Conservation (phyloP, 1,140 invertebrate genomes). For the Scaptomyza pallida region DNA sequence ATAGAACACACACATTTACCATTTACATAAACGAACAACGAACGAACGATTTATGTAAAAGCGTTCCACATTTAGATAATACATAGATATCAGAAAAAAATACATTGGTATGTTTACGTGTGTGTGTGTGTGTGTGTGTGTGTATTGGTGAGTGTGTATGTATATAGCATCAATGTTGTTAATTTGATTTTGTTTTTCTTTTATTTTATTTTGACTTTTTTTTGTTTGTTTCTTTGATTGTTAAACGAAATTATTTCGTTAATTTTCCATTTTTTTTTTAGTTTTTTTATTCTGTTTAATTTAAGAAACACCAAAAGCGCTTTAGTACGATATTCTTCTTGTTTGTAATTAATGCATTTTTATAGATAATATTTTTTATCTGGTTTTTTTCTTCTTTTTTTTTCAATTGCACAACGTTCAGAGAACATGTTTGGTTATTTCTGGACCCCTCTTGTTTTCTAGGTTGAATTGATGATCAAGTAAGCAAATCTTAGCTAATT, state of each 20-base stretch:
- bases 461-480: constrained; percentile 48
- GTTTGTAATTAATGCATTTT: constrained; percentile 69
- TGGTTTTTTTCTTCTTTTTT: constrained; percentile 34
- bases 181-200: constrained; percentile 56
- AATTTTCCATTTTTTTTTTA: constrained; percentile 34
- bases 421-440: constrained; percentile 54
- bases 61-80: constrained; percentile 84
- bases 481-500: constrained; percentile 25
- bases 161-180: constrained; percentile 60
- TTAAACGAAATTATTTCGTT: constrained; percentile 39
- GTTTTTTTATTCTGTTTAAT: constrained; percentile 49
- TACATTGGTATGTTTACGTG: constrained; percentile 47
- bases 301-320: constrained; percentile 79
- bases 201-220: constrained; percentile 26
- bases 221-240: constrained; percentile 24
- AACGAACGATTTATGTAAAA: constrained; percentile 84
- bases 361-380: constrained; percentile 51
- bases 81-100: constrained; percentile 73
- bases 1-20: constrained; percentile 80
- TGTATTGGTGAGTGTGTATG: constrained; percentile 30
- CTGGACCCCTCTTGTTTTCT: constrained; percentile 78
- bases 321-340: constrained; percentile 68
- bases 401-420: constrained; percentile 74
- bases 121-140: constrained; percentile 26
- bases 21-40: constrained; percentile 83